These are phyloP conservation scores for Gymnoscelis rufifasciata DNA, from an alignment of 2,888 invertebrate genomes.

Conservation along the genomic window DNA sequence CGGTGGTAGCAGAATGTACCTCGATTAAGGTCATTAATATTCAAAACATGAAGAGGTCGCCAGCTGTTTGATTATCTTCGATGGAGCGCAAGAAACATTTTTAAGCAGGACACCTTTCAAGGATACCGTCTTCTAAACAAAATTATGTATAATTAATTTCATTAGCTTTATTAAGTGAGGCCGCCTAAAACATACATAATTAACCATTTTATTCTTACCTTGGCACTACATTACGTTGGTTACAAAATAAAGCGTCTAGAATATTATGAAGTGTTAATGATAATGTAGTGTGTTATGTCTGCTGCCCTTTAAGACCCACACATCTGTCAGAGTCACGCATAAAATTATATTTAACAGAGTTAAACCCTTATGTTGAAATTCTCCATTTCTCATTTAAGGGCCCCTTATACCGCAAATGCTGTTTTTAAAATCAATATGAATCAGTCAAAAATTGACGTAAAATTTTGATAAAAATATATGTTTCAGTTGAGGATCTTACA, in stretches of 20 bases:
- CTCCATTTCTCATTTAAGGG: too few relatives aligned
- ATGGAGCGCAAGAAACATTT: constrained; percentile 46
- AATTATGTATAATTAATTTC: constrained; percentile 44
- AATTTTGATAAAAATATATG: too few relatives aligned
- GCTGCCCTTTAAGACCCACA: too few relatives aligned
- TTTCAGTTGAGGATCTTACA: too few relatives aligned
- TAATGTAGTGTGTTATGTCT: too few relatives aligned
- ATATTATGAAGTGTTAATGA: too few relatives aligned
- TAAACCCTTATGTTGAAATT: too few relatives aligned
- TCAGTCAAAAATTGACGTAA: too few relatives aligned
- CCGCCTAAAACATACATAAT: not conserved
- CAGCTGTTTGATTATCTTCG: constrained; percentile 63
- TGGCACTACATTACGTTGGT: not conserved
- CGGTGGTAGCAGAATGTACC: constrained; percentile 35
- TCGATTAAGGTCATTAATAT: constrained; percentile 53
- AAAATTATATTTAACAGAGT: too few relatives aligned
- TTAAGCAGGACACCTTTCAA: constrained; percentile 48
- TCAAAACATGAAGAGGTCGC: constrained; percentile 51
- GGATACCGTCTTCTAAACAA: constrained; percentile 38
- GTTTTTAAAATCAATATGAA: too few relatives aligned
- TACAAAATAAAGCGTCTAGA: not conserved
- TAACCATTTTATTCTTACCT: not conserved
- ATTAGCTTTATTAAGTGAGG: constrained; percentile 27
- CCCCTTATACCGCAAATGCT: too few relatives aligned
- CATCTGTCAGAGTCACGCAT: too few relatives aligned